Evolutionary conservation across 2,113 vertebrate species (phyloP).

Genomic region (Syngnathoides biaculeatus): DNA sequence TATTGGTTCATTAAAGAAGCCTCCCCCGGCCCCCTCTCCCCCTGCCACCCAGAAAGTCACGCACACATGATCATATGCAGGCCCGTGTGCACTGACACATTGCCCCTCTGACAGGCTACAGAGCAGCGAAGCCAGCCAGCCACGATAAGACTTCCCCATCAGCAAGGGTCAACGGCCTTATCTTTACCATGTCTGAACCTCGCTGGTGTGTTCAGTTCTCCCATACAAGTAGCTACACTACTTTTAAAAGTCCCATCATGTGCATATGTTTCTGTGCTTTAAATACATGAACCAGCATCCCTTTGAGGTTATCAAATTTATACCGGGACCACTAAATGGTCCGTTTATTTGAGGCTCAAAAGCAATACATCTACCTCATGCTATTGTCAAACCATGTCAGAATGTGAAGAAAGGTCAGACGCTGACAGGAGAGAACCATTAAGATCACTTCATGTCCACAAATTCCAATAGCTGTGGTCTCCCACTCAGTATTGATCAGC

Average conservation of each 20-base stretch:
- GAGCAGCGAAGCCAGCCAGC: constrained; percentile 39
- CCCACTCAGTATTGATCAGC: not conserved
- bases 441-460: not conserved
- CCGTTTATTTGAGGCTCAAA: not conserved
- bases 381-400: not conserved
- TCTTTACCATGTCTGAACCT: constrained; percentile 49
- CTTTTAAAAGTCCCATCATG: constrained; percentile 18
- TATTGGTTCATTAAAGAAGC: constrained; percentile 29
- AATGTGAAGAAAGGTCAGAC: constrained; percentile 5
- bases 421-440: not conserved
- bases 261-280: constrained; percentile 15
- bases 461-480: not conserved
- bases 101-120: constrained; percentile 45
- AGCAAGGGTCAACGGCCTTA: constrained; percentile 49
- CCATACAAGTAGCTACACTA: constrained; percentile 15
- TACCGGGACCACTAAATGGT: not conserved
- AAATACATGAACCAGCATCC: constrained; percentile 1
- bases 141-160: constrained; percentile 32
- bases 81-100: constrained; percentile 6
- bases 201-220: constrained; percentile 34
- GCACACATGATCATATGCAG: constrained; percentile 15
- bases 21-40: constrained; percentile 15
- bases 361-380: not conserved
- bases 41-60: constrained; percentile 24
- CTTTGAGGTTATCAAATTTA: not conserved